Conservation (phyloP, 2,797 vertebrate species). For the Anabacerthia variegaticeps region DNA sequence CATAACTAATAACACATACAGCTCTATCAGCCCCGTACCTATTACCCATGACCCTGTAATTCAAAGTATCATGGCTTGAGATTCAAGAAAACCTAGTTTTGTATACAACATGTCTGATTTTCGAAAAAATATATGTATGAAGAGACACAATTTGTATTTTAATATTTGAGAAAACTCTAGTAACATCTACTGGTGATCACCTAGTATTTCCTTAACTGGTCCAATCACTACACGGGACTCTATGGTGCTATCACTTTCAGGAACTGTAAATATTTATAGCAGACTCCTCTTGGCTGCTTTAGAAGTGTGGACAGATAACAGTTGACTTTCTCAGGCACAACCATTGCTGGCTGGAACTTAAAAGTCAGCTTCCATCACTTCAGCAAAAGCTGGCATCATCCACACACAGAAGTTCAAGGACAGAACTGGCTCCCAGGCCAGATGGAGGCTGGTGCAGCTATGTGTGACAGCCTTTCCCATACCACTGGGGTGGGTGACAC, state of each 20-base stretch:
- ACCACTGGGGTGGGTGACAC: not conserved
- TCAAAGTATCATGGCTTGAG: not conserved
- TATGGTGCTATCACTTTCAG: not conserved
- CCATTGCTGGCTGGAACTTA: not conserved
- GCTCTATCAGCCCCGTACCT: not conserved
- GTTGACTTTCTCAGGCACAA: not conserved
- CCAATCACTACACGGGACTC: not conserved
- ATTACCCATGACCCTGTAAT: not conserved
- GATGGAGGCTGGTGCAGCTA: not conserved
- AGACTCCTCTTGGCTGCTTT: not conserved
- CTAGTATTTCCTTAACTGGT: not conserved
- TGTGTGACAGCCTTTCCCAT: not conserved
- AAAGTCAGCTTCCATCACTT: slow-evolving; percentile 2
- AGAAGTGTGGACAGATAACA: not conserved
- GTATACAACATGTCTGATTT: not conserved
- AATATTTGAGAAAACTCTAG: not conserved
- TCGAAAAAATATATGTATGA: not conserved
- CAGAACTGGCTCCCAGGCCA: not conserved
- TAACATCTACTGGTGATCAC: not conserved
- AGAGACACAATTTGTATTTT: not conserved
- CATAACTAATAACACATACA: not conserved
- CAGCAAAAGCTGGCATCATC: not conserved
- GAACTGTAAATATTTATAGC: slow-evolving; percentile 8
- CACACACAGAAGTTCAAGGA: not conserved
- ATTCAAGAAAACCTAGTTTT: not conserved